phyloP scores from a whole-genome alignment of 30 jellyfish, hydroid and myxozoan species.

The Morbakka virulenta region DNA sequence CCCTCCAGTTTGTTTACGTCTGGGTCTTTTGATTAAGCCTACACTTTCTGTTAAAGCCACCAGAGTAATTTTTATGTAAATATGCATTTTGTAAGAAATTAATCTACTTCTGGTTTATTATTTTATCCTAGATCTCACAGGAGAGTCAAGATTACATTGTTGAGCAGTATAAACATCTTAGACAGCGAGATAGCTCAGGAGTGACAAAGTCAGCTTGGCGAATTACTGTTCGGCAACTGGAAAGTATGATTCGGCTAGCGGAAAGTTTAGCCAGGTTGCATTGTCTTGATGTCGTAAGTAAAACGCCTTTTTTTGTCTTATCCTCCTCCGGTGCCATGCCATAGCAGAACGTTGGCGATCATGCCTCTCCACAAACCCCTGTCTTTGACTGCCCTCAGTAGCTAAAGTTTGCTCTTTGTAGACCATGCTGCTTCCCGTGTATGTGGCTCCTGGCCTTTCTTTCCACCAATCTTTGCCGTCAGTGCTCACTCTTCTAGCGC shows the following conservation, averaged over 20 bases:
- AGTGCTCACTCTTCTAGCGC: no score
- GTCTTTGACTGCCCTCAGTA: no score
- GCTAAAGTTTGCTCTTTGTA: no score
- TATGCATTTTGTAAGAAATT: not conserved
- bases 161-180: constrained; percentile 82
- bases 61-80: not conserved
- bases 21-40: no score
- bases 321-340: no score
- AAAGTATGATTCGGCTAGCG: constrained; percentile 95
- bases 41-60: not conserved
- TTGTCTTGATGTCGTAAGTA: constrained; percentile 87
- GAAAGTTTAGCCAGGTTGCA: constrained; percentile 98
- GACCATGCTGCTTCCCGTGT: no score
- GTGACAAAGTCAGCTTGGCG: constrained; percentile 96
- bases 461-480: not conserved
- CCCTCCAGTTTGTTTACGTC: no score
- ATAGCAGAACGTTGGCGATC: no score
- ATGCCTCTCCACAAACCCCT: no score
- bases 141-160: constrained; percentile 97
- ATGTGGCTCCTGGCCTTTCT: no score
- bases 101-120: not conserved
- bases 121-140: constrained; percentile 58
- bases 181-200: constrained; percentile 93
- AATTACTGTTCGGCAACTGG: constrained; percentile 97
- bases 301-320: not conserved